Conservation (phyloP, 1,140 invertebrate species). For the Leguminivora glycinivorella region DNA sequence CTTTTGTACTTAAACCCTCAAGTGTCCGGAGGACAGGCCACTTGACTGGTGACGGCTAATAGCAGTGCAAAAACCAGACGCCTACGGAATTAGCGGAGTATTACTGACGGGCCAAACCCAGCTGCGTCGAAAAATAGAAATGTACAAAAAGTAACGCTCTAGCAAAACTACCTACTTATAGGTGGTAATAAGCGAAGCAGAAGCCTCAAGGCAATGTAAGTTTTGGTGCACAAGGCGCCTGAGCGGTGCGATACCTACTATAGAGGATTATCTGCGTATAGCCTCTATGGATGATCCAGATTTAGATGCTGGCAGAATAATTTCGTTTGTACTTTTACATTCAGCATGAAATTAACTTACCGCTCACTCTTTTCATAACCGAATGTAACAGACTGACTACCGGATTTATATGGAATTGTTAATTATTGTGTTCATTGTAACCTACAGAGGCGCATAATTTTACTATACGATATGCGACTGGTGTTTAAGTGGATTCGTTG, state of each 20-base stretch:
- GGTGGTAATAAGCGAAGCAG: no score
- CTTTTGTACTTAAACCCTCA: constrained; percentile 56
- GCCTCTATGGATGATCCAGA: not conserved
- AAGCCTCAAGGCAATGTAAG: not conserved
- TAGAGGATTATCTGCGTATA: not conserved
- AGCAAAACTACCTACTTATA: not conserved
- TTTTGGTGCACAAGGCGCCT: not conserved
- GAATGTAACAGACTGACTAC: constrained; percentile 36
- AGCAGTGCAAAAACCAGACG: constrained; percentile 36
- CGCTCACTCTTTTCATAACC: constrained; percentile 15
- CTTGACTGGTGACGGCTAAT: constrained; percentile 57
- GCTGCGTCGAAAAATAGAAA: not conserved
- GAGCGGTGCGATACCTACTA: not conserved
- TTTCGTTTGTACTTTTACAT: constrained; percentile 7
- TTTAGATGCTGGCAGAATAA: not conserved
- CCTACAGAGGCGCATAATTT: constrained; percentile 40
- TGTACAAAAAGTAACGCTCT: not conserved
- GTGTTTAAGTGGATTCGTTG: constrained; percentile 32
- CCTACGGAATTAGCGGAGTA: constrained; percentile 15
- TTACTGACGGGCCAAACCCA: constrained; percentile 11
- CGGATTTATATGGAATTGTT: constrained; percentile 45
- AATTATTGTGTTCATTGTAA: constrained; percentile 40
- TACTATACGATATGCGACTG: constrained; percentile 31
- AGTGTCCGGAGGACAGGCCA: constrained; percentile 54
- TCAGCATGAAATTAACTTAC: constrained; percentile 25